Evolutionary conservation across 1,140 invertebrate genomes (phyloP).

Genomic region (Trichomalopsis sarcophagae): DNA sequence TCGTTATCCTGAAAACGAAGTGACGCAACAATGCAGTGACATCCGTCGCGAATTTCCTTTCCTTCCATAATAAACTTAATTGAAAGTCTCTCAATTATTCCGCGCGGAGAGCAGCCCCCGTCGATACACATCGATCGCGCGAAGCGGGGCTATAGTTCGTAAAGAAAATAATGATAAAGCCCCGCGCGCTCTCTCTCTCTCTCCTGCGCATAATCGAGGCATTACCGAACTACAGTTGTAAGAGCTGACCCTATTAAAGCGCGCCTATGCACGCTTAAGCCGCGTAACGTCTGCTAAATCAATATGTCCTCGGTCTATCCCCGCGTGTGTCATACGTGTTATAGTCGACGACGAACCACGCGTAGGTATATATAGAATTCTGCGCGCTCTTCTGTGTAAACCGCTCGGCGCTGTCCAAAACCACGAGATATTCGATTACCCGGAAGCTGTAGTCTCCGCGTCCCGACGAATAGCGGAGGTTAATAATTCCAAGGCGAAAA

Average conservation of each 20-base stretch:
- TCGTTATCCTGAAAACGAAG: background rate
- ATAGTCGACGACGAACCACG: background rate
- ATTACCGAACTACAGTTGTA: conserved; percentile 45
- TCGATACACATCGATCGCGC: conserved; percentile 20
- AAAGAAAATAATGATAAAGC: conserved; percentile 22
- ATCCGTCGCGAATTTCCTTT: background rate
- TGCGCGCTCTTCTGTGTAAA: background rate
- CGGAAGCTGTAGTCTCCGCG: background rate
- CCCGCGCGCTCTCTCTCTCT: background rate
- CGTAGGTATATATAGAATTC: background rate
- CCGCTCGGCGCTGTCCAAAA: conserved; percentile 7
- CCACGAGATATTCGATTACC: conserved; percentile 42
- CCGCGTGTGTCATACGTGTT: background rate
- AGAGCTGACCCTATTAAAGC: conserved; percentile 40
- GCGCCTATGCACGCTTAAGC: conserved; percentile 19
- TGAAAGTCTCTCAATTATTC: conserved; percentile 47
- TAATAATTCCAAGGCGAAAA: conserved; percentile 42
- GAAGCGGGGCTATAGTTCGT: background rate
- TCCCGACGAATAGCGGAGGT: background rate
- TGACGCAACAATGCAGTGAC: conserved; percentile 10
- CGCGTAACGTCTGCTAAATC: conserved; percentile 27
- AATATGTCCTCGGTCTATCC: conserved; percentile 31
- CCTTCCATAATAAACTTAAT: conserved; percentile 41
- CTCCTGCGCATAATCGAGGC: conserved; percentile 16
- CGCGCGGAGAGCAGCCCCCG: background rate